A percentile compares a stretch with the other conserved stretches of the same genome.
These are phyloP conservation scores for Falco cherrug DNA, from an alignment of 2,797 vertebrate species.

Conservation along the genomic window DNA sequence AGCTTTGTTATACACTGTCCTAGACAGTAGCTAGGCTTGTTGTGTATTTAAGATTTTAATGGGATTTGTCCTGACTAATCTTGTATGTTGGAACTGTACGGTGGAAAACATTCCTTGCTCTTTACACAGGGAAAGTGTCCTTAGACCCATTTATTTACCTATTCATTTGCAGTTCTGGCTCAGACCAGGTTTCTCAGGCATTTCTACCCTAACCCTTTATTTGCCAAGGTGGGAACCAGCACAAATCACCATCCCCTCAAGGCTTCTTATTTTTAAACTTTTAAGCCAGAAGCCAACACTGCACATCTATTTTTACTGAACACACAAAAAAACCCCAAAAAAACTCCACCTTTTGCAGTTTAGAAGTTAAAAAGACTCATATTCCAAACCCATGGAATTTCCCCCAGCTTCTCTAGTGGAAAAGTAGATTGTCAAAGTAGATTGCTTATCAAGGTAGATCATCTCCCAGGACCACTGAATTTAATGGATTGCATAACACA, in stretches of 20 bases:
- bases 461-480: not conserved
- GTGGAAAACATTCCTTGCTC: not conserved
- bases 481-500: not conserved
- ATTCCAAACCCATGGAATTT: not conserved
- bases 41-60: conserved; percentile 54
- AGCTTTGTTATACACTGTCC: not conserved
- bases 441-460: not conserved
- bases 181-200: not conserved
- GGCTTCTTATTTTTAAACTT: not conserved
- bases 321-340: not conserved
- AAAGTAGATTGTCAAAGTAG: not conserved
- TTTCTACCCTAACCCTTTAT: not conserved
- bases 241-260: not conserved
- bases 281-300: not conserved
- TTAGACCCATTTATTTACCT: conserved; percentile 10
- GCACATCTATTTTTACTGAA: not conserved
- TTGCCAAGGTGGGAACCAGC: not conserved
- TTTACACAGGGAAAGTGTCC: not conserved
- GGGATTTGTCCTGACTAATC: conserved; percentile 42
- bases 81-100: not conserved
- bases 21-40: not conserved
- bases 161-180: not conserved
- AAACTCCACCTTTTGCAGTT: not conserved
- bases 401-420: not conserved
- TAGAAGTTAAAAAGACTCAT: not conserved